Evolutionary conservation across 2,797 vertebrate species (phyloP).

Genomic region (Hydrophis major): DNA sequence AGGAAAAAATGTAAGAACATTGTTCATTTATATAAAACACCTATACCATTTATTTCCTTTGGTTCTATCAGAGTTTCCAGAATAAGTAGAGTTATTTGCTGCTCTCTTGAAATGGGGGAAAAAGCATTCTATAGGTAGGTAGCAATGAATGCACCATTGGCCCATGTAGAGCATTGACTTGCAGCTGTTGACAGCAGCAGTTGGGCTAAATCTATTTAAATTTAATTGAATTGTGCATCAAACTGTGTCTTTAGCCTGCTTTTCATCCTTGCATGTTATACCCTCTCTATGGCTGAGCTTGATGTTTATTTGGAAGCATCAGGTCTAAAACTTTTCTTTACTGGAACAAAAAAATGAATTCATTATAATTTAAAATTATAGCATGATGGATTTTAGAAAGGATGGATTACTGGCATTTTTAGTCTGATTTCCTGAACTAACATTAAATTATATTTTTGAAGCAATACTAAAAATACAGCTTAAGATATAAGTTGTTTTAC

Average conservation of each 20-base stretch:
- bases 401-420: not conserved
- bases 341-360: not conserved
- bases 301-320: not conserved
- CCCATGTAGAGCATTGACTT: not conserved
- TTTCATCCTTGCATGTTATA: conserved; percentile 3
- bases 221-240: conserved; percentile 24
- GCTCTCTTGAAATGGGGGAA: not conserved
- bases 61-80: not conserved
- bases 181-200: conserved; percentile 14
- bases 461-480: not conserved
- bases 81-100: not conserved
- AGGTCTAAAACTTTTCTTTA: not conserved
- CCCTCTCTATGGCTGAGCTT: not conserved
- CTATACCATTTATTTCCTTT: not conserved
- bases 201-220: conserved; percentile 7
- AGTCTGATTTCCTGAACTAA: not conserved
- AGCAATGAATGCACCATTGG: not conserved
- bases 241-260: conserved; percentile 4
- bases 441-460: not conserved
- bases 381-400: not conserved
- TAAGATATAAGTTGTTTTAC: not conserved
- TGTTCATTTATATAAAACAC: not conserved
- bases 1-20: too few relatives aligned
- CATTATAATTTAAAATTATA: not conserved
- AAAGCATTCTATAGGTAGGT: not conserved